A percentile compares a stretch with the other conserved stretches of the same genome.
phyloP scores from a whole-genome alignment of 92 coral and sea anemone species.

The Palythoa grandiflora region DNA sequence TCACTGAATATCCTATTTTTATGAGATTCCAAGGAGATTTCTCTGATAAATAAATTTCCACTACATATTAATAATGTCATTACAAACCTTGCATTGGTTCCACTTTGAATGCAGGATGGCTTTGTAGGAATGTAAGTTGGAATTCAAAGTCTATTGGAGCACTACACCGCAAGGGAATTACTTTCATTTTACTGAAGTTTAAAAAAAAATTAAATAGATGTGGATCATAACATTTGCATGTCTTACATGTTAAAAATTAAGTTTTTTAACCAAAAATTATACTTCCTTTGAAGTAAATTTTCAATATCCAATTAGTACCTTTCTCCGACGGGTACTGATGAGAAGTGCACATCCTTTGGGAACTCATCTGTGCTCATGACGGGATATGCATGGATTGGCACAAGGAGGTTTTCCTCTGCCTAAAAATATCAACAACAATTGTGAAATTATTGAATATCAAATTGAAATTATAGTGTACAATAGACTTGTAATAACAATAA shows the following conservation, averaged over 20 bases:
- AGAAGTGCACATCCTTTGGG: constrained; percentile 93
- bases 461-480: no score
- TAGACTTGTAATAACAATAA: no score
- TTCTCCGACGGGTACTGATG: constrained; percentile 89
- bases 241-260: neutral
- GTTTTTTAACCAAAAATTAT: no score
- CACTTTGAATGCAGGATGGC: constrained; percentile 82
- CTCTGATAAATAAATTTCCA: no score
- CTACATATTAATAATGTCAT: no score
- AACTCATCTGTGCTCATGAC: constrained; percentile 85
- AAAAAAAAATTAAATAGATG: neutral
- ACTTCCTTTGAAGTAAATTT: neutral
- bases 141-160: constrained; percentile 96
- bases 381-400: constrained; percentile 97
- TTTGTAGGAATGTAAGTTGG: constrained; percentile 78
- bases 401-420: constrained; percentile 93
- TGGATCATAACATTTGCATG: no score
- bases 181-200: constrained; percentile 72
- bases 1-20: no score
- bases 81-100: constrained; percentile 88
- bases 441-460: neutral
- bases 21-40: no score
- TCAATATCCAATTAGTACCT: constrained; percentile 61
- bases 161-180: constrained; percentile 81
- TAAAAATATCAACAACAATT: neutral